Evolutionary conservation across 2,113 vertebrate species (phyloP), one percentile per base, ranked within the genome.

Genomic region (Phylloscopus trochilus): DNA sequence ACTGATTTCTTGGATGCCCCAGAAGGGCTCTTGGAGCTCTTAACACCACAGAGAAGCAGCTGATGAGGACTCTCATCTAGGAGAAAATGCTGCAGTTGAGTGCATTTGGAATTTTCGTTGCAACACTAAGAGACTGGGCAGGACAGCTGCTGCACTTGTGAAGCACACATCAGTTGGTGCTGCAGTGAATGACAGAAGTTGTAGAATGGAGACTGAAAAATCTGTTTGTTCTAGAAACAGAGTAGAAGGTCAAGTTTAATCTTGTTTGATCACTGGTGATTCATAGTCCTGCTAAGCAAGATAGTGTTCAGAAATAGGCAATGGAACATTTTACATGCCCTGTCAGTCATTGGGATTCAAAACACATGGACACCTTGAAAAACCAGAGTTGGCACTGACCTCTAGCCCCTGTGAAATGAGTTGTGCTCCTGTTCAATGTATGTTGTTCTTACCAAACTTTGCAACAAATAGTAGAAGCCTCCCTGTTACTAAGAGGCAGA

Each of bases 341-440:
- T 20, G 5, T 62, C 41, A 78, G 30, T 24, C n/a, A n/a, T 1
- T 79, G 52, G 41, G 31, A 82, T 72, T 24, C 60, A 62, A 66
- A 90, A 46, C 14, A 41, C 16, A 3, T 0, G 3, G 70, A 43
- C 11, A 60, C 35, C 51, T 43, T 78, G 46, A 52, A 66, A 82
- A 91, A n/a, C 0, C 0, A 0, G 35, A 70, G 4, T 6, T 78
- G 16, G 46, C 46, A n/a, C 23, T 66, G 41, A 66, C 46, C 8
- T 39, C 19, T 47, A 69, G n/a, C 15, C 20, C 39, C 70, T 20
- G 15, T 62, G 46, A 91, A 78, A 66, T 43, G 13, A 69, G 4
- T 31, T 66, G 41, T 60, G 31, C 5, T 64, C 26, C 33, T 47
- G 12, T 78, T 88, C 0, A 3, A 5, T 27, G 7, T 18, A 27